Evolutionary conservation across 2,113 vertebrate genomes (phyloP).

Genomic region (Callipepla californica): DNA sequence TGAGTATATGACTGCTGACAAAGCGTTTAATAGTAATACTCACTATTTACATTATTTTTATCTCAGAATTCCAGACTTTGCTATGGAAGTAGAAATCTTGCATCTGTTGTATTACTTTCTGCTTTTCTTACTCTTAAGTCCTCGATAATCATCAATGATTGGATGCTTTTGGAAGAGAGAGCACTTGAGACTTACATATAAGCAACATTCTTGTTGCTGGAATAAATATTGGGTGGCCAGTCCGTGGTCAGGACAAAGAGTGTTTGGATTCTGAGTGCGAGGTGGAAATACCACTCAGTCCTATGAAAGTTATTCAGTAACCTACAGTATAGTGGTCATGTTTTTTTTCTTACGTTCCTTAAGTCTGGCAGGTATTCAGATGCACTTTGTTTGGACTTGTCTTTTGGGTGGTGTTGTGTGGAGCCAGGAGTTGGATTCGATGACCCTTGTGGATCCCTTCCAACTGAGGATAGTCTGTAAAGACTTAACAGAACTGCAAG

Average conservation of each 20-base stretch:
- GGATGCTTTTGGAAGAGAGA: background rate
- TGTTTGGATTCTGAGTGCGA: background rate
- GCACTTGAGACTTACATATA: background rate
- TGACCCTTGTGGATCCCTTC: background rate
- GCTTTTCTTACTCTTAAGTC: background rate
- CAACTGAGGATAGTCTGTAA: background rate
- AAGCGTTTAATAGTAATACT: slow-evolving; percentile 24
- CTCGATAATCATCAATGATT: background rate
- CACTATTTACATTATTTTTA: slow-evolving; percentile 1
- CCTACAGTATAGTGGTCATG: accelerated
- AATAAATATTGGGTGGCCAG: background rate
- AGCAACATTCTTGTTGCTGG: background rate
- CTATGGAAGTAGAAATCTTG: background rate
- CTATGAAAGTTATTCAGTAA: background rate
- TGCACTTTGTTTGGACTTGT: background rate
- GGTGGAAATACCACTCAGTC: accelerated
- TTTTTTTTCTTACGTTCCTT: background rate
- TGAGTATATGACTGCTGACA: background rate
- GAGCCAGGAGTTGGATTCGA: background rate
- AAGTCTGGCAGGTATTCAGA: background rate
- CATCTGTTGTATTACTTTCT: background rate
- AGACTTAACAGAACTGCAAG: background rate
- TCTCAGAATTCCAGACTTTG: background rate
- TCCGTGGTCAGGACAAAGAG: background rate
- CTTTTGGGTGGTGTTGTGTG: background rate